These are phyloP conservation scores for Oscheius sp. DNA, from an alignment of 2,888 invertebrate species.

Conservation along the genomic window DNA sequence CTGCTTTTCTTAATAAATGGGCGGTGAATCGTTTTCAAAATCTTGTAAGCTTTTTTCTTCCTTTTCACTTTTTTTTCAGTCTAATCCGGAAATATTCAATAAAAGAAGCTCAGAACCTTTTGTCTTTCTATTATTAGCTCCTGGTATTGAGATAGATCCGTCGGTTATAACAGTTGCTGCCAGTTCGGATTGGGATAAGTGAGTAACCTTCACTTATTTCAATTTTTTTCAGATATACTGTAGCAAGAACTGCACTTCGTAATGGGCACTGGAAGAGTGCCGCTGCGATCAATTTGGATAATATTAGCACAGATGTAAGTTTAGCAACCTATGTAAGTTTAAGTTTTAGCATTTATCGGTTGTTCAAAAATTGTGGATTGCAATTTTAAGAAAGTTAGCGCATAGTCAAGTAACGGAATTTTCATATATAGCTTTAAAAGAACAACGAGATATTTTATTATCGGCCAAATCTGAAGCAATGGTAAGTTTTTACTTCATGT, in stretches of 20 bases:
- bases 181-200: constrained; percentile 24
- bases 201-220: background rate
- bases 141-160: background rate
- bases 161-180: background rate
- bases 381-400: constrained; percentile 33
- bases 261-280: constrained; percentile 52
- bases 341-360: constrained; percentile 2
- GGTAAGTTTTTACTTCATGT: background rate
- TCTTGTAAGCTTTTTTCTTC: background rate
- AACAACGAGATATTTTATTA: constrained; percentile 31
- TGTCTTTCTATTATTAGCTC: constrained; percentile 9
- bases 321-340: background rate
- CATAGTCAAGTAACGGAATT: constrained; percentile 23
- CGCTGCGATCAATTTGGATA: constrained; percentile 35
- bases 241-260: constrained; percentile 49
- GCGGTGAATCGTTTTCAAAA: background rate
- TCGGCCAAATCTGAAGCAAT: constrained; percentile 22
- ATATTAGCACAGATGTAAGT: constrained; percentile 27
- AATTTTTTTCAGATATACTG: constrained; percentile 30
- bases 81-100: background rate
- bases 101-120: background rate
- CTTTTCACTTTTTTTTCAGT: too few relatives aligned
- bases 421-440: constrained; percentile 14
- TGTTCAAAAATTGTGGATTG: constrained; percentile 34
- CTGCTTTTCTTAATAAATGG: constrained; percentile 10